A percentile compares a stretch with the other conserved stretches of the same genome.
Conservation (phyloP, 2,888 invertebrate genomes). For the Amphimallon solstitiale region DNA sequence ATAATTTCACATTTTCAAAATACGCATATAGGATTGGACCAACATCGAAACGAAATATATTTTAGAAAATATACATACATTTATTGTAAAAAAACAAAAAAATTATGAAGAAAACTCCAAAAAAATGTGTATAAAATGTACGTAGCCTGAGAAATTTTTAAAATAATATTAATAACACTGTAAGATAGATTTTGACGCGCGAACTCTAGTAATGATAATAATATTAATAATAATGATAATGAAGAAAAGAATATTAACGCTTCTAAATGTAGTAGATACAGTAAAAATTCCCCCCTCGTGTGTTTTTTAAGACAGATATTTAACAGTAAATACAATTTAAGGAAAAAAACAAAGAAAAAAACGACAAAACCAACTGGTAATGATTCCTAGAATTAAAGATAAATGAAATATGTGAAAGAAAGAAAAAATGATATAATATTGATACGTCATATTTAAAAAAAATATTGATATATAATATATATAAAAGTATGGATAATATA, state of each 20-base stretch:
- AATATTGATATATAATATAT: constrained; percentile 49
- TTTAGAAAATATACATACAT: constrained; percentile 21
- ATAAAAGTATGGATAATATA: constrained; percentile 38
- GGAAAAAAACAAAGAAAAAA: constrained; percentile 18
- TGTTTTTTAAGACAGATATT: constrained; percentile 17
- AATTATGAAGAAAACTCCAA: constrained; percentile 34
- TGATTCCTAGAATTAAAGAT: constrained; percentile 57
- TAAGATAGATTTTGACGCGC: constrained; percentile 38
- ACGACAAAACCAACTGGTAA: constrained; percentile 51
- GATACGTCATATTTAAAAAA: constrained; percentile 46
- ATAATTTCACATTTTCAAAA: no score
- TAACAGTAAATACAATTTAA: constrained; percentile 39
- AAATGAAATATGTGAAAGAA: constrained; percentile 16
- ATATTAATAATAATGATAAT: background rate
- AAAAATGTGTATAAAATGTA: constrained; percentile 48
- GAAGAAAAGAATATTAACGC: constrained; percentile 48
- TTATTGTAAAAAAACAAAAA: constrained; percentile 17
- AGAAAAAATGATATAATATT: constrained; percentile 18
- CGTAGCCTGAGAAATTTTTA: constrained; percentile 44
- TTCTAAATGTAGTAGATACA: constrained; percentile 52
- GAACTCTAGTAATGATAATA: constrained; percentile 44
- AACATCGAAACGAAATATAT: constrained; percentile 54
- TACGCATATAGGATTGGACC: constrained; percentile 53
- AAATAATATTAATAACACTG: constrained; percentile 30
- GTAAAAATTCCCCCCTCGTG: constrained; percentile 2